phyloP scores from a whole-genome alignment of 1,140 invertebrate species.

The Drosophila kepulauana region DNA sequence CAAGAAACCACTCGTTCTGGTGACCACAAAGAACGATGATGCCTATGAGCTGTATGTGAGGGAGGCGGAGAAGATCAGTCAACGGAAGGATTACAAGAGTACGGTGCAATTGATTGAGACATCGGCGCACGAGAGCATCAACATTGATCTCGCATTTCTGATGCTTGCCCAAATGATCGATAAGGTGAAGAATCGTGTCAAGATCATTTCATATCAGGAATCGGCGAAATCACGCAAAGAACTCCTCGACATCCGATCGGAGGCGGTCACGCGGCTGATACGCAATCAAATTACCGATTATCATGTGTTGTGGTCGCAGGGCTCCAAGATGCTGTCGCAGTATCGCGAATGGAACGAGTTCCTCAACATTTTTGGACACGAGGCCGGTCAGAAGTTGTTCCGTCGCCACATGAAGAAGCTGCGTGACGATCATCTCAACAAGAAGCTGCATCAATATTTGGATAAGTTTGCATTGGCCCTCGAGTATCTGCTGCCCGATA shows the following conservation, averaged over 20 bases:
- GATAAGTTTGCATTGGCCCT: slow-evolving; percentile 92
- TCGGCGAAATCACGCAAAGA: slow-evolving; percentile 94
- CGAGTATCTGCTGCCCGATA: slow-evolving; percentile 93
- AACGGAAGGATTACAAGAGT: slow-evolving; percentile 96
- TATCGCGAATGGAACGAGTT: slow-evolving; percentile 96
- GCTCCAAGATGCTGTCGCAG: slow-evolving; percentile 93
- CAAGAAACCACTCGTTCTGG: slow-evolving; percentile 97
- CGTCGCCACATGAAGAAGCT: slow-evolving; percentile 93
- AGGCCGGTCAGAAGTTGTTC: slow-evolving; percentile 93
- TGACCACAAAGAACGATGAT: slow-evolving; percentile 98
- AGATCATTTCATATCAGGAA: slow-evolving; percentile 94
- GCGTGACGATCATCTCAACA: slow-evolving; percentile 93
- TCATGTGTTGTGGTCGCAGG: slow-evolving; percentile 94
- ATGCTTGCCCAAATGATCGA: slow-evolving; percentile 97
- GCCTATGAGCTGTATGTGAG: slow-evolving; percentile 94
- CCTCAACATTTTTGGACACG: slow-evolving; percentile 94
- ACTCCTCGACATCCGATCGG: slow-evolving; percentile 94
- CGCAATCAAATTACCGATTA: slow-evolving; percentile 92
- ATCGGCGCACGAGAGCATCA: slow-evolving; percentile 98
- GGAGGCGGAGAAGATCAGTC: slow-evolving; percentile 95
- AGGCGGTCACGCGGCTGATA: slow-evolving; percentile 94
- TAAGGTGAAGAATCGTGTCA: slow-evolving; percentile 87
- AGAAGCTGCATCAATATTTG: slow-evolving; percentile 92
- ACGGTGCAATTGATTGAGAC: slow-evolving; percentile 96
- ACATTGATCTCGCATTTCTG: slow-evolving; percentile 97